A percentile compares a stretch with the other conserved stretches of the same genome.
Conservation (phyloP, 2,888 invertebrate genomes). For the Entomobrya proxima region DNA sequence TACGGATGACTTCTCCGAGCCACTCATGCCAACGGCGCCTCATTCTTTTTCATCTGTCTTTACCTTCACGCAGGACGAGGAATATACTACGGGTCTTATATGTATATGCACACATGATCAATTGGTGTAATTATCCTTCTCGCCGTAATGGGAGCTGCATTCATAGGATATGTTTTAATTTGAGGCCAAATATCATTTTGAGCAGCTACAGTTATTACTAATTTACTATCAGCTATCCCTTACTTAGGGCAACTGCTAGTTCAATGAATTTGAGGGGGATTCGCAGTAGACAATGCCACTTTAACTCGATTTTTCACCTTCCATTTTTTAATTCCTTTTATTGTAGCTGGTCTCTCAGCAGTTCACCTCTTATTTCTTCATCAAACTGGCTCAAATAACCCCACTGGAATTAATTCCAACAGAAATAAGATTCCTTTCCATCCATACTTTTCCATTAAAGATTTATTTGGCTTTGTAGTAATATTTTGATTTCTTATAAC, state of each 20-base stretch:
- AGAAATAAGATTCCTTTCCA: conserved; percentile 85
- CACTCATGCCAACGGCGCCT: conserved; percentile 85
- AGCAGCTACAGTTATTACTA: conserved; percentile 88
- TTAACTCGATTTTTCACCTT: conserved; percentile 87
- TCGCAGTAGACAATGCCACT: conserved; percentile 85
- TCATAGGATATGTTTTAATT: conserved; percentile 87
- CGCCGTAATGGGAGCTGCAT: conserved; percentile 84
- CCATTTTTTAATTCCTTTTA: conserved; percentile 86
- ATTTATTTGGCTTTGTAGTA: conserved; percentile 82
- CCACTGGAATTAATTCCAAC: conserved; percentile 83
- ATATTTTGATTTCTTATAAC: conserved; percentile 80
- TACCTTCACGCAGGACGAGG: conserved; percentile 83
- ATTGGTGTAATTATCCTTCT: conserved; percentile 83
- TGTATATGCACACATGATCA: conserved; percentile 82
- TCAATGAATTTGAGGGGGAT: conserved; percentile 87
- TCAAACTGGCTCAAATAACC: conserved; percentile 84
- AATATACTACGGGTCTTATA: conserved; percentile 78
- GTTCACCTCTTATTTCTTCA: conserved; percentile 84
- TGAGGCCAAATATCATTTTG: conserved; percentile 91
- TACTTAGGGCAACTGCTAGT: conserved; percentile 83
- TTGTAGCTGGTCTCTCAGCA: conserved; percentile 81
- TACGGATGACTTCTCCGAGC: conserved; percentile 84
- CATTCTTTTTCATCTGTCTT: conserved; percentile 85
- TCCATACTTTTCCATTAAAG: conserved; percentile 83
- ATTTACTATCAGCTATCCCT: conserved; percentile 85